phyloP scores from a whole-genome alignment of 2,888 invertebrate species.

The Diarsia brunnea region DNA sequence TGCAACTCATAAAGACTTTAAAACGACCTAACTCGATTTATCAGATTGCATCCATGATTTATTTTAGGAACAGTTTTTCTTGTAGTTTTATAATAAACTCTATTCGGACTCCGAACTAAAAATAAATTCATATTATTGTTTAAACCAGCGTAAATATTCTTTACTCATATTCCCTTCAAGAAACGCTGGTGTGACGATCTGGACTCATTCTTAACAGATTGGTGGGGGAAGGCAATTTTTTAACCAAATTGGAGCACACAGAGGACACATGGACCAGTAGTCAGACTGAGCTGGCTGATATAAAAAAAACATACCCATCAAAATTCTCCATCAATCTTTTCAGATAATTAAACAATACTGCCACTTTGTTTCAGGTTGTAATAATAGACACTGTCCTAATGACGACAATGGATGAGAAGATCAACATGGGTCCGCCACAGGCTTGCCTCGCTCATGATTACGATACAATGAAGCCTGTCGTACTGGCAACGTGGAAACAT shows the following conservation, averaged over 20 bases:
- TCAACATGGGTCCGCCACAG: conserved; percentile 92
- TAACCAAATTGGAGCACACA: too few relatives aligned
- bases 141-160: background rate
- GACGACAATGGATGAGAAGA: conserved; percentile 95
- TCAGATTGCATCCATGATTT: conserved; percentile 6
- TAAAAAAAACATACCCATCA: background rate
- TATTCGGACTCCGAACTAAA: background rate
- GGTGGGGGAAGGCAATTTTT: too few relatives aligned
- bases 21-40: background rate
- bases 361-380: conserved; percentile 92
- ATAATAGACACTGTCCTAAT: conserved; percentile 97
- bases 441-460: conserved; percentile 97
- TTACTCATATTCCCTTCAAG: background rate
- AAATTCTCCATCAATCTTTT: background rate
- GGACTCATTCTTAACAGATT: too few relatives aligned
- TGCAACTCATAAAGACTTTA: conserved; percentile 12
- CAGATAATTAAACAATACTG: conserved; percentile 2
- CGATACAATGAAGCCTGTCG: conserved; percentile 97
- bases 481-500: conserved; percentile 98
- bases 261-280: too few relatives aligned
- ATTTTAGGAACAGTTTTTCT: conserved; percentile 4
- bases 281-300: too few relatives aligned
- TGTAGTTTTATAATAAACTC: background rate
- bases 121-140: background rate
- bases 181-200: too few relatives aligned